Percentiles rank a stretch among this genome's conserved stretches.
Evolutionary conservation across 2,113 vertebrate species (phyloP).

Genomic region (Hippocampus zosterae): DNA sequence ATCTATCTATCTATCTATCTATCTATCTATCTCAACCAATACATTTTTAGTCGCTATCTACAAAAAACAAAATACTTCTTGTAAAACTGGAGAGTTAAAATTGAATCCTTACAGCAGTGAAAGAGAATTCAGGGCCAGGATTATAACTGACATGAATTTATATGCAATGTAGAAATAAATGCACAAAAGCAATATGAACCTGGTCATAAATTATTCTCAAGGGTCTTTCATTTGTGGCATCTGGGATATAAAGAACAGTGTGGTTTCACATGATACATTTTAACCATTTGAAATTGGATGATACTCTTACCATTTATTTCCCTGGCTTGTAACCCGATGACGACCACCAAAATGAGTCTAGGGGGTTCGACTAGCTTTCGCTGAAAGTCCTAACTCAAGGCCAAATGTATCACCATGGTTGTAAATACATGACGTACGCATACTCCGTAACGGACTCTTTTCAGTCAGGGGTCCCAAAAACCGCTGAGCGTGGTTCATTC

Average conservation of each 20-base stretch:
- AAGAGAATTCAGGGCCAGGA: not conserved
- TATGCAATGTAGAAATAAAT: slow-evolving; percentile 1
- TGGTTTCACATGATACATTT: not conserved
- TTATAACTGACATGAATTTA: slow-evolving; percentile 3
- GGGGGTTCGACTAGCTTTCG: slow-evolving; percentile 3
- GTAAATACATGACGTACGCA: slow-evolving; percentile 3
- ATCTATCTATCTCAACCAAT: no score
- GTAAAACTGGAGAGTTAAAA: not conserved
- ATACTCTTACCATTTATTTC: slow-evolving; percentile 7
- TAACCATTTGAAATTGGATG: slow-evolving; percentile 3
- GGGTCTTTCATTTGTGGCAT: slow-evolving; percentile 3
- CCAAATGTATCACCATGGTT: not conserved
- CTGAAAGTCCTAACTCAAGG: slow-evolving; percentile 4
- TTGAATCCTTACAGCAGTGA: not conserved
- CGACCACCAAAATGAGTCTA: not conserved
- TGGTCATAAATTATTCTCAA: not conserved
- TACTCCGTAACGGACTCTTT: not conserved
- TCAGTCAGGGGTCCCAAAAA: not conserved
- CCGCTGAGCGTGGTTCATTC: not conserved
- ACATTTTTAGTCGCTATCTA: no score
- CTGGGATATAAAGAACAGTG: slow-evolving; percentile 5
- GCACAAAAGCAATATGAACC: slow-evolving; percentile 1
- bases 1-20: no score
- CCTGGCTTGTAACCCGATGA: slow-evolving; percentile 15
- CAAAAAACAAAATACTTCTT: not conserved